Base-by-base conservation (phyloP, 2,888 invertebrate genomes). In the Sarcophaga subvicina region DNA sequence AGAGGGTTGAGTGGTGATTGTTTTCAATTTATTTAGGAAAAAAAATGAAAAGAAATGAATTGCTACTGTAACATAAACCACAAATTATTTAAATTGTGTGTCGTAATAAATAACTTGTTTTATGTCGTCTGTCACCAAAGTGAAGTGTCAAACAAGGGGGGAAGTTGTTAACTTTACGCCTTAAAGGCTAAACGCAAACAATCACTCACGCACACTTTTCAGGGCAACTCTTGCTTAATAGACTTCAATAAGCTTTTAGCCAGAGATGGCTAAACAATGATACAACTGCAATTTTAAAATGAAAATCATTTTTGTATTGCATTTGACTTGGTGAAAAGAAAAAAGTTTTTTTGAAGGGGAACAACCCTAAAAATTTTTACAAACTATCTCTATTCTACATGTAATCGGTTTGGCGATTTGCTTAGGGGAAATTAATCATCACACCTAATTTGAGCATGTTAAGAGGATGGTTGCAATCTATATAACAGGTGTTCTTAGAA, bases 41-140 rank as follows among this genome's bases (percentile, higher is more conserved):
- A 17, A 37, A 37, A 37, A 4, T 0, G 49, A 49, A 11, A 14
- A 54, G 12, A 14, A 54, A 54, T 54, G 54, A 54, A 54, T 37
- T 73, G 49, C 63, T 63, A 62, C 78, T 71, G 27, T 60, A 59
- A 79, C 64, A 22, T 54, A 77, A 83, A 81, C 87, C 87, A 76
- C 84, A 87, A 87, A 87, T 87, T 87, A 87, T 82, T 87, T 84
- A 87, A 87, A 87, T 87, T 87, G 81, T 79, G 67, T 66, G 62
- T 70, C 73, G 77, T 77, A 82, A 71, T n/a, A 85, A 67, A 67
- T 60, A 69, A 73, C 59, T 59, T 59, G 25, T 63, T n/a, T 47
- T 22, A 37, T 37, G 10, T 37, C 25, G 67, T 49, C 22, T 64
- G 22, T 25, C 64, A 45, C 37, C 60, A 69, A 73, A 69, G 4